Evolutionary conservation across 2,113 vertebrate genomes (phyloP), one percentile per base, ranked within the genome.

Genomic region (Clupea harengus): DNA sequence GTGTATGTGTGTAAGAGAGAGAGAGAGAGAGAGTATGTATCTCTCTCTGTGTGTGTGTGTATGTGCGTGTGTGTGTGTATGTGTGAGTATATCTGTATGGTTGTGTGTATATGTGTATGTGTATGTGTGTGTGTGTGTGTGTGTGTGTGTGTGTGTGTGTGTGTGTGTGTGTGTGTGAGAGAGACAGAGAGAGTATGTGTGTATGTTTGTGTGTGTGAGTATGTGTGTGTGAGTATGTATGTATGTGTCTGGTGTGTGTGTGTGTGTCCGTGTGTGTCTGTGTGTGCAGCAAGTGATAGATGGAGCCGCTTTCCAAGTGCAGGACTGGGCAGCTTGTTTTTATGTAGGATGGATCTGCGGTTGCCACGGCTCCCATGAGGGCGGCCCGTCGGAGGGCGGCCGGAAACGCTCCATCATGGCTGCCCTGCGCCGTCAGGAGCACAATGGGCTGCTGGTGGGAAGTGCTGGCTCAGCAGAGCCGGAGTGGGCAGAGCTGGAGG

Each of bases 391-490:
- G 92, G 93, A 91, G 89, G 86, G 89, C 82, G 88, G 86, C 89
- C 87, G 1, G 2, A 0, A 90, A 92, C 93, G 88, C 93, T 95
- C 92, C 87, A 95, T 95, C 94, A 94, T 90, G 84, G 0, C 88
- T 90, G 91, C 88, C 87, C 92, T 92, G 89, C 88, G 13, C 52
- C 17, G 94, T 95, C 94, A 94, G 50, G 46, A 91, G 87, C 86
- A 93, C 93, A 93, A 93, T 94, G 91, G 93, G 88, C 89, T 91
- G 87, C 90, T 91, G 86, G 91, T 88, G 85, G 82, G 87, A 85
- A 90, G 84, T 91, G 93, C 93, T 93, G 91, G 83, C 86, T 95
- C 93, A 94, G 94, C 39, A 39, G 39, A 39, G 39, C 39, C 1
- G 39, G 39, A 39, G 39, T 39, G 39, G 39, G 39, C 39, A 39